Evolutionary conservation across 2,888 invertebrate species (phyloP).

Genomic region (Slavum lentiscoides): DNA sequence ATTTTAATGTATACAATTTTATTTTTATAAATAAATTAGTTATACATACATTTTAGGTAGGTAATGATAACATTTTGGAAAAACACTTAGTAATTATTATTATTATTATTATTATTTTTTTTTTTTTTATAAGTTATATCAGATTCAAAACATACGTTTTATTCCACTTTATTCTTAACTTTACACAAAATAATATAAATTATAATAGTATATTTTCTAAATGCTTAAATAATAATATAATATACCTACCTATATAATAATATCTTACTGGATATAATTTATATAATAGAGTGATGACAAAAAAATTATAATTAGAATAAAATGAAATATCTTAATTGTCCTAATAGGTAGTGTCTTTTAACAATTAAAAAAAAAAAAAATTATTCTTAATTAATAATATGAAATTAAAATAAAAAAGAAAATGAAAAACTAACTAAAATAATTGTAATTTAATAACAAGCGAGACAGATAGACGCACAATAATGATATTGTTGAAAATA

Average conservation of each 20-base stretch:
- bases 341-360: constrained; percentile 51
- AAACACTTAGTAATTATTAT: constrained; percentile 51
- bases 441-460: constrained; percentile 38
- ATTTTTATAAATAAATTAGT: constrained; percentile 53
- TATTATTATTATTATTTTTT: constrained; percentile 27
- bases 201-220: constrained; percentile 49
- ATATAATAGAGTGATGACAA: constrained; percentile 43
- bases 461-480: constrained; percentile 31
- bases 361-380: constrained; percentile 38
- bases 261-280: constrained; percentile 42
- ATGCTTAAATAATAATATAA: constrained; percentile 33
- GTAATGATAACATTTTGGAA: constrained; percentile 50
- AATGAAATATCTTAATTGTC: constrained; percentile 43
- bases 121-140: constrained; percentile 14
- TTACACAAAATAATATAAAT: constrained; percentile 50
- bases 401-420: constrained; percentile 34
- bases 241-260: constrained; percentile 45
- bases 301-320: constrained; percentile 24
- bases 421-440: constrained; percentile 39
- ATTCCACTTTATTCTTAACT: constrained; percentile 42
- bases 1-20: constrained; percentile 53
- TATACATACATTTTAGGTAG: constrained; percentile 47
- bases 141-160: constrained; percentile 45
- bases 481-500: constrained; percentile 19
- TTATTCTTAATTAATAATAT: constrained; percentile 37